Conservation (phyloP, 2,113 vertebrate genomes). For the Fregata magnificens region DNA sequence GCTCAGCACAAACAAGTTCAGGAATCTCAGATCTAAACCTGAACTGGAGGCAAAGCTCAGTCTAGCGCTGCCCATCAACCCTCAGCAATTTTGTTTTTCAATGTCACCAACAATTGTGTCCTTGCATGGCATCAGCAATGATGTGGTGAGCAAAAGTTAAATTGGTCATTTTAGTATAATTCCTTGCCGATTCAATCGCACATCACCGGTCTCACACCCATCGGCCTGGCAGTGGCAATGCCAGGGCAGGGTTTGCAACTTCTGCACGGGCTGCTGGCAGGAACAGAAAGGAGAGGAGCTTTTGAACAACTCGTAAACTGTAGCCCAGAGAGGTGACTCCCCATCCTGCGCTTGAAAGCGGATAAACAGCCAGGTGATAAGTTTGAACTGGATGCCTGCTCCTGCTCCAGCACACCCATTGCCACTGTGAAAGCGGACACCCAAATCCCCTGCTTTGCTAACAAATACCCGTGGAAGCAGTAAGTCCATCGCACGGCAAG, state of each 20-base stretch:
- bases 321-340: background rate
- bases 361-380: background rate
- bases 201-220: background rate
- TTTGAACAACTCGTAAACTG: background rate
- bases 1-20: background rate
- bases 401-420: background rate
- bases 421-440: rapidly evolving
- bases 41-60: background rate
- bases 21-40: background rate
- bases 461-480: background rate
- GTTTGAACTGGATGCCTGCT: background rate
- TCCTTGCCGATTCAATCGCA: background rate
- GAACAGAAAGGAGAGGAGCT: background rate
- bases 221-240: background rate
- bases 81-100: background rate
- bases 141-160: background rate
- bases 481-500: rapidly evolving
- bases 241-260: background rate
- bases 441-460: background rate
- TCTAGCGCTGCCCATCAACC: background rate
- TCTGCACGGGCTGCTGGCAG: background rate
- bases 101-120: rapidly evolving
- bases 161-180: background rate
- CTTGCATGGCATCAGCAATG: background rate
- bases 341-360: background rate